phyloP scores from a whole-genome alignment of 2,113 vertebrate genomes.

The Epinephelus fuscoguttatus region DNA sequence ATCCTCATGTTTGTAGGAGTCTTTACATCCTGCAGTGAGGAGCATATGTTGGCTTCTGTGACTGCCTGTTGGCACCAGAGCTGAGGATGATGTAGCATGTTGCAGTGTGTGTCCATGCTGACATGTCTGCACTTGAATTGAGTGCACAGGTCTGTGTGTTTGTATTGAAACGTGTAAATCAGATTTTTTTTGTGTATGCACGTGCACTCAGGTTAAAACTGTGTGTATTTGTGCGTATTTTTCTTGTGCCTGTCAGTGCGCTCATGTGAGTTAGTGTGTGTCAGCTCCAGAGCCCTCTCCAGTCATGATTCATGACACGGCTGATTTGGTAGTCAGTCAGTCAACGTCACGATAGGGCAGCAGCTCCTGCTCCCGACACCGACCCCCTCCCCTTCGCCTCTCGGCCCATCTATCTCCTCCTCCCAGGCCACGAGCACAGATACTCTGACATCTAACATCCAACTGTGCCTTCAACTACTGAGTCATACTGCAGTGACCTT shows the following conservation, averaged over 20 bases:
- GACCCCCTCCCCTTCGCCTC: background rate
- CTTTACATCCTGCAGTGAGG: constrained; percentile 69
- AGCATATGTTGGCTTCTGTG: constrained; percentile 73
- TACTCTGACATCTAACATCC: constrained; percentile 53
- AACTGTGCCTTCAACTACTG: constrained; percentile 46
- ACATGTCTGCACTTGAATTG: constrained; percentile 20
- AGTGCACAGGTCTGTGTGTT: background rate
- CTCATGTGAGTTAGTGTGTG: constrained; percentile 54
- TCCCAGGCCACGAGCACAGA: constrained; percentile 39
- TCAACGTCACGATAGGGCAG: constrained; percentile 67
- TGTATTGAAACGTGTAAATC: background rate
- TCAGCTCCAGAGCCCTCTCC: constrained; percentile 60
- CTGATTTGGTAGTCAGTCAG: constrained; percentile 77
- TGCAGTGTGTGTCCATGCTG: background rate
- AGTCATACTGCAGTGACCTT: constrained; percentile 59
- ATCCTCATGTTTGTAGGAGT: constrained; percentile 34
- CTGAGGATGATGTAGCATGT: constrained; percentile 38
- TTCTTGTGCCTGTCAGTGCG: constrained; percentile 22
- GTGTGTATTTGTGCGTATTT: constrained; percentile 19
- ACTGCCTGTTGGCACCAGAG: constrained; percentile 46
- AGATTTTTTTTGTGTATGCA: background rate
- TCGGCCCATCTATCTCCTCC: constrained; percentile 35
- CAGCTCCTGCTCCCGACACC: constrained; percentile 8
- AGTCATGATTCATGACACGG: constrained; percentile 76
- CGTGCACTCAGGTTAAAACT: background rate